These are phyloP conservation scores for Napeogenes sylphis DNA, from an alignment of 2,888 invertebrate species.

Conservation along the genomic window DNA sequence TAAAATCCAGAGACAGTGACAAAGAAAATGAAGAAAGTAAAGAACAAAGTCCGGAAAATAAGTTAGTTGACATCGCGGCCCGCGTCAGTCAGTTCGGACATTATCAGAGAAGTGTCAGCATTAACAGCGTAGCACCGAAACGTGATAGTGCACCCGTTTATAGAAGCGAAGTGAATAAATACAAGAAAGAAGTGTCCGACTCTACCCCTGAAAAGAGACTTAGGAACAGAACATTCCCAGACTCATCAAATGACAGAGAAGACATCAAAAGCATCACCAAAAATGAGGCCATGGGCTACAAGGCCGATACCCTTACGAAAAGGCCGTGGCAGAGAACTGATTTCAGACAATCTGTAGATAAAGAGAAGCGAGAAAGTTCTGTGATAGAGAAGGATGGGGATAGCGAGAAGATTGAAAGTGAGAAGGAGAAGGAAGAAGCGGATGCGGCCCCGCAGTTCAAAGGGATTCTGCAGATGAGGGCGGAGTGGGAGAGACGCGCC, in stretches of 20 bases:
- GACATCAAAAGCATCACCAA: conserved; percentile 66
- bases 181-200: conserved; percentile 73
- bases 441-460: conserved; percentile 79
- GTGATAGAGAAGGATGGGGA: conserved; percentile 65
- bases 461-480: conserved; percentile 84
- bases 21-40: conserved; percentile 81
- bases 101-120: conserved; percentile 69
- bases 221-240: conserved; percentile 72
- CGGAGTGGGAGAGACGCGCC: conserved; percentile 87
- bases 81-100: conserved; percentile 69
- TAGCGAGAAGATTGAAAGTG: conserved; percentile 53
- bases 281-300: conserved; percentile 61
- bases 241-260: conserved; percentile 69
- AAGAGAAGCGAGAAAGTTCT: conserved; percentile 62
- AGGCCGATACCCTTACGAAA: conserved; percentile 68
- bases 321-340: conserved; percentile 67
- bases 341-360: conserved; percentile 56
- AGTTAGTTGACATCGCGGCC: conserved; percentile 65
- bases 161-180: conserved; percentile 67
- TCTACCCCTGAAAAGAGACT: conserved; percentile 72
- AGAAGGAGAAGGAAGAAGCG: conserved; percentile 55
- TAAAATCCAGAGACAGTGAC: conserved; percentile 82
- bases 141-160: conserved; percentile 65
- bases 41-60: conserved; percentile 55
- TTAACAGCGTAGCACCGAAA: conserved; percentile 63